These are phyloP conservation scores for Sebastes oblongus DNA, from an alignment of 2,797 vertebrate genomes.

Conservation along the genomic window DNA sequence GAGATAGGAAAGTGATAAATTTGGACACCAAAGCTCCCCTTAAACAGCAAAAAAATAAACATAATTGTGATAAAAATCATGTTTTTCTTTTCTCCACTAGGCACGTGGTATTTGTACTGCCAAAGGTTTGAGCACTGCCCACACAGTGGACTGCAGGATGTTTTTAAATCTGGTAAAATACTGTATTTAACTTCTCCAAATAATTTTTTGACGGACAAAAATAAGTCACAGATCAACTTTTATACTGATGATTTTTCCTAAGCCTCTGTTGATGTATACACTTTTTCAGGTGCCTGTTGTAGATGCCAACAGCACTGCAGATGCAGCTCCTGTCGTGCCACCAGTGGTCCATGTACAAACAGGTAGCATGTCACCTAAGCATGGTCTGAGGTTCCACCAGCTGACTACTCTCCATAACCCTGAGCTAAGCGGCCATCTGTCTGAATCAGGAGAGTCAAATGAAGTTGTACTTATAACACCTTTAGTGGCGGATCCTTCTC, in stretches of 20 bases:
- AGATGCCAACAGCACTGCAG: slow-evolving; percentile 55
- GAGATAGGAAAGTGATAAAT: background rate
- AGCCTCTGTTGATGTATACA: background rate
- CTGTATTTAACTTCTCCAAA: background rate
- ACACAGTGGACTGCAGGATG: slow-evolving; percentile 72
- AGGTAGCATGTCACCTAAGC: slow-evolving; percentile 27
- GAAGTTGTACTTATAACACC: slow-evolving; percentile 46
- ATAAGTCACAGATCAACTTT: background rate
- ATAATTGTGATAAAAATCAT: background rate
- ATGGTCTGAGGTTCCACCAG: slow-evolving; percentile 74
- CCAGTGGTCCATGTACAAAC: slow-evolving; percentile 41
- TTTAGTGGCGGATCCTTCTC: background rate
- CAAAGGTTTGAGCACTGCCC: slow-evolving; percentile 13
- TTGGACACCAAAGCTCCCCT: background rate
- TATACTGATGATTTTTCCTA: background rate
- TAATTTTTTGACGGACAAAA: accelerated
- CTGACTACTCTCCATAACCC: slow-evolving; percentile 73
- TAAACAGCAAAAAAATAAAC: background rate
- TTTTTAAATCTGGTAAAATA: slow-evolving; percentile 71
- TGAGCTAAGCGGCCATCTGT: slow-evolving; percentile 54
- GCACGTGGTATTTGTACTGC: slow-evolving; percentile 76
- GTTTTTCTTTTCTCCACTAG: slow-evolving; percentile 48
- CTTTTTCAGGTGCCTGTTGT: slow-evolving; percentile 50
- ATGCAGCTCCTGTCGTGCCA: background rate
- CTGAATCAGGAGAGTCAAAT: slow-evolving; percentile 60